Evolutionary conservation across 2,797 vertebrate genomes (phyloP), one percentile per base, ranked within the genome.

Genomic region (Oreortyx pictus): DNA sequence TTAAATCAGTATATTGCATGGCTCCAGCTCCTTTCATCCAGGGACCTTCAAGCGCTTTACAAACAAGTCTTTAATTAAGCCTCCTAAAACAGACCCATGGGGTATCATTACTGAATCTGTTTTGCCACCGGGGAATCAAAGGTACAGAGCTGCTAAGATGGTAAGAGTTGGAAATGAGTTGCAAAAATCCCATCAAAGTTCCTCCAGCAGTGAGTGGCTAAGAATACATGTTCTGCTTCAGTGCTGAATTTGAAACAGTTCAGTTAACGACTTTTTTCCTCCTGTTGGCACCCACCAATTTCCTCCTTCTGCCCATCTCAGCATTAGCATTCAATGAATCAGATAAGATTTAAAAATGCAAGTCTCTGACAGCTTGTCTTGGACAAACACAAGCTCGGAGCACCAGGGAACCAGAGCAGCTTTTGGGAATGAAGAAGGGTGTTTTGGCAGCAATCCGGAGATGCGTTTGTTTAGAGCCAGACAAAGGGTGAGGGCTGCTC

Each of bases 401-500:
- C 37, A 73, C 60, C 60, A n/a, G 44, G 57, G 35, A 88, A 52
- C 52, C 3, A 27, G 59, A 1, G 8, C 64, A 61, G 82, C 54
- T 94, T 94, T 57, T 27, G 82, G 86, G 82, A 44, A 71, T 33
- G 68, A 82, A 81, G 88, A 82, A 37, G 1, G 4, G 9, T 93
- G 84, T 95, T 96, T 93, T 94, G 95, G 82, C 88, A 96, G 92
- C 84, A 92, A 4, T 22, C 39, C 70, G 80, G 92, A 83, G 64
- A 56, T 88, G 86, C 47, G 16, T 68, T 87, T 71, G 64, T 66
- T 94, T 85, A 83, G 79, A 86, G 74, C 71, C 1, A 1, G 3
- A 44, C 41, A 39, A 65, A 83, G 61, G 50, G 31, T 74, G 75
- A 91, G 90, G 71, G 7, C 44, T 46, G 25, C 66, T 85, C 89